These are phyloP conservation scores for Grus americana DNA, from an alignment of 2,113 vertebrate species.

Conservation along the genomic window DNA sequence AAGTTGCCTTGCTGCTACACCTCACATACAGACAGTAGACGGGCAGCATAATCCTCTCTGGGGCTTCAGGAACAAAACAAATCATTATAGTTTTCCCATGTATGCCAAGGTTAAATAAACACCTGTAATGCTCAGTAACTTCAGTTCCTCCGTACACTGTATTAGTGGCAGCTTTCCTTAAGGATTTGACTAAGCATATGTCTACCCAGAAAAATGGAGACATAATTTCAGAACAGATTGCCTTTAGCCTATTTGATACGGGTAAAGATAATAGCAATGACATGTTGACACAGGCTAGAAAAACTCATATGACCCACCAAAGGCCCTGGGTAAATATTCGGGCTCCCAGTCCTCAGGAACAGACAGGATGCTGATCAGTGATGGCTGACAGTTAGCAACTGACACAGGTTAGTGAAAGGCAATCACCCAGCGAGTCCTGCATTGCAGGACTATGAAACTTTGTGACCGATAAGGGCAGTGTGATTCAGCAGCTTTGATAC, in stretches of 20 bases:
- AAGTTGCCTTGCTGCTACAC: conserved; percentile 26
- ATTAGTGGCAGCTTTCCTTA: conserved; percentile 17
- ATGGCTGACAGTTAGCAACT: not conserved
- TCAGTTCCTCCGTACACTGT: not conserved
- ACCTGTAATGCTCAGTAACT: not conserved
- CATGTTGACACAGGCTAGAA: not conserved
- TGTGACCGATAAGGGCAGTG: not conserved
- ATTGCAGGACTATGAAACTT: rapidly evolving
- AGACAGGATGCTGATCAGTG: not conserved
- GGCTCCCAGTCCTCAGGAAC: not conserved
- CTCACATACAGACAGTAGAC: not conserved
- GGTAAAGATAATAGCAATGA: not conserved
- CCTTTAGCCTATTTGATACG: not conserved
- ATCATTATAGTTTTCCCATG: conserved; percentile 22
- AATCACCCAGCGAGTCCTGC: not conserved
- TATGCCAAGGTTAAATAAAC: conserved; percentile 50
- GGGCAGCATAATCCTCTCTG: conserved; percentile 4
- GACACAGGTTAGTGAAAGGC: not conserved
- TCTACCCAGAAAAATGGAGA: not conserved
- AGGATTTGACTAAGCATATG: conserved; percentile 30
- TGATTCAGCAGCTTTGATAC: not conserved
- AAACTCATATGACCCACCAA: not conserved
- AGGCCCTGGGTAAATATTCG: not conserved
- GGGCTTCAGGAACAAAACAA: conserved; percentile 1
- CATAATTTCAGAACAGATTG: not conserved